phyloP scores from a whole-genome alignment of 2,797 vertebrate species.

The Enoplosus armatus region DNA sequence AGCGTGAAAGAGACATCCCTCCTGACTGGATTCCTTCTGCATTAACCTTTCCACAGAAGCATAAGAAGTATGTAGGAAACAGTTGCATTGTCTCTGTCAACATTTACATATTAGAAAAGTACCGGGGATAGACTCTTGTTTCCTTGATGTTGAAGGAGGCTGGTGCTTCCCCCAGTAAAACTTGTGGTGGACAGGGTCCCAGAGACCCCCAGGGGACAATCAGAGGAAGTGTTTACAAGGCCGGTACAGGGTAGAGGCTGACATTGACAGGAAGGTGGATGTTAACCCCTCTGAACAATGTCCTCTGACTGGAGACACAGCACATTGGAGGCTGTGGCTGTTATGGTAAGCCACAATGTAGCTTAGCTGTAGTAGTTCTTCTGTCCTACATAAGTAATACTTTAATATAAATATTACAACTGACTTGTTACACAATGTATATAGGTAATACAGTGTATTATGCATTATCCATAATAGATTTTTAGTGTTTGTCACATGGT shows the following conservation, averaged over 20 bases:
- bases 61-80: background rate
- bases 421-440: background rate
- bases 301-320: constrained; percentile 19
- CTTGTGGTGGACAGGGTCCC: constrained; percentile 13
- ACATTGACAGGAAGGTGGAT: constrained; percentile 62
- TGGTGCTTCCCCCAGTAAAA: constrained; percentile 9
- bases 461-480: background rate
- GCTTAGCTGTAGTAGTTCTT: background rate
- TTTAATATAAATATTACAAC: background rate
- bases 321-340: background rate
- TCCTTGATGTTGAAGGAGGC: constrained; percentile 25
- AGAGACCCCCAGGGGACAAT: constrained; percentile 60
- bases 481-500: constrained; percentile 65
- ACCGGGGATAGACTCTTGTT: background rate
- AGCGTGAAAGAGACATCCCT: constrained; percentile 8
- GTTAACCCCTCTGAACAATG: constrained; percentile 46
- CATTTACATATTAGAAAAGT: background rate
- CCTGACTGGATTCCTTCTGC: constrained; percentile 37
- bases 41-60: background rate
- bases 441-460: too few relatives aligned
- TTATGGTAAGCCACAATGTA: background rate
- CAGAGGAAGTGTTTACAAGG: constrained; percentile 64
- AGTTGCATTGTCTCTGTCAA: background rate
- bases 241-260: constrained; percentile 20
- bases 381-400: background rate